Evolutionary conservation across 2,797 vertebrate species (phyloP).

Genomic region (Cyclura pinguis): DNA sequence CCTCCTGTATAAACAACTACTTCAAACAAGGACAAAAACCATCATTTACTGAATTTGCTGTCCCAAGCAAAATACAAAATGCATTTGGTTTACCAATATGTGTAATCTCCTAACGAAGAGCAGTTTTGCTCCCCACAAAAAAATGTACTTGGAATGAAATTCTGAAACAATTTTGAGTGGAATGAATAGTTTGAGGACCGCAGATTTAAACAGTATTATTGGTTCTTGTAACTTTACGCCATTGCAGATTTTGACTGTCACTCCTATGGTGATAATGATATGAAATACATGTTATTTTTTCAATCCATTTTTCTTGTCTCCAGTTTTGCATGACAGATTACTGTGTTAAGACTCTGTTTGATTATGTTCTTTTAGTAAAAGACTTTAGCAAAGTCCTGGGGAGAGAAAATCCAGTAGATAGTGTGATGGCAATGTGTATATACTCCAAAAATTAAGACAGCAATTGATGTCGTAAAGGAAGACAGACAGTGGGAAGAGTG

Average conservation of each 20-base stretch:
- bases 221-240: conserved; percentile 2
- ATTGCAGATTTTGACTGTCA: neutral
- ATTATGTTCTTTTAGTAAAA: conserved; percentile 25
- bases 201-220: conserved; percentile 12
- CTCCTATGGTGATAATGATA: neutral
- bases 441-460: conserved; percentile 56
- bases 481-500: conserved; percentile 42
- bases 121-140: neutral
- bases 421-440: conserved; percentile 12
- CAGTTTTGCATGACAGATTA: neutral
- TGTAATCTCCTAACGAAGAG: neutral
- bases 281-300: conserved; percentile 5
- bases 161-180: neutral
- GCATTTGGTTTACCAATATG: neutral
- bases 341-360: neutral
- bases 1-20: neutral
- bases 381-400: conserved; percentile 7
- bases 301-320: neutral
- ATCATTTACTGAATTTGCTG: fast-evolving
- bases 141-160: neutral
- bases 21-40: neutral
- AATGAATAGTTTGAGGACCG: neutral
- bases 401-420: conserved; percentile 40
- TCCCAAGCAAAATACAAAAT: neutral
- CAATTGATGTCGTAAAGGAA: conserved; percentile 39